Base-by-base conservation (phyloP, 2,888 invertebrate genomes). In the Heliconius erato region DNA sequence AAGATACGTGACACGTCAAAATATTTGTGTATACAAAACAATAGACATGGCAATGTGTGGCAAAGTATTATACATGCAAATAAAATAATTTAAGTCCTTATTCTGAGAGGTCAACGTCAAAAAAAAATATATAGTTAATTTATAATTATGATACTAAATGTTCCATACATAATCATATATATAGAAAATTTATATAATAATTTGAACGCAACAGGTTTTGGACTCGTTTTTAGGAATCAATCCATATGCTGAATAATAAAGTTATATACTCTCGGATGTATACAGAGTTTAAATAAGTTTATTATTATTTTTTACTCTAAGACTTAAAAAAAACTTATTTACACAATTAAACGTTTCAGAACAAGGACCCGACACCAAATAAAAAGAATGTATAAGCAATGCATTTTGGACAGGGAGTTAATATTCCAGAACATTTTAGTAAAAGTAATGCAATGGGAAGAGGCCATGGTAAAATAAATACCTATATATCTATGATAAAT, bases 61-160 rank as follows among this genome's bases (percentile, higher is more conserved):
- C 96, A 96, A 96, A 95, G 92, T 90, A 96, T 93, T 92, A 86
- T 94, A 96, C 95, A 96, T 96, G 95, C 95, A 95, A 95, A 95
- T 92, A 88, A 90, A 90, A 87, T 85, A 85, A 79, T 86, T 54
- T 40, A 77, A 68, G 67, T 68, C 7, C 67, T 49, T 49, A 49
- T 68, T 78, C 78, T 23, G 49, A 78, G 28, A 63, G 35, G 63
- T 35, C 35, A 32, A 65, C 28, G 4, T 11, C n/a, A n/a, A 59
- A 59, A 59, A 54, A 54, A 16, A 49, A n/a, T 5, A 16, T 54
- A 54, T 19, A 6, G 5, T 54, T 54, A 19, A 54, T 54, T 54
- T 19, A 54, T 54, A 54, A 54, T 54, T 19, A 54, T 54, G 7
- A 7, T 19, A 54, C 54, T 19, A 54, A 54, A 54, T 54, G 19